phyloP scores from a whole-genome alignment of 2,888 invertebrate species.

The Macrophya annulata region DNA sequence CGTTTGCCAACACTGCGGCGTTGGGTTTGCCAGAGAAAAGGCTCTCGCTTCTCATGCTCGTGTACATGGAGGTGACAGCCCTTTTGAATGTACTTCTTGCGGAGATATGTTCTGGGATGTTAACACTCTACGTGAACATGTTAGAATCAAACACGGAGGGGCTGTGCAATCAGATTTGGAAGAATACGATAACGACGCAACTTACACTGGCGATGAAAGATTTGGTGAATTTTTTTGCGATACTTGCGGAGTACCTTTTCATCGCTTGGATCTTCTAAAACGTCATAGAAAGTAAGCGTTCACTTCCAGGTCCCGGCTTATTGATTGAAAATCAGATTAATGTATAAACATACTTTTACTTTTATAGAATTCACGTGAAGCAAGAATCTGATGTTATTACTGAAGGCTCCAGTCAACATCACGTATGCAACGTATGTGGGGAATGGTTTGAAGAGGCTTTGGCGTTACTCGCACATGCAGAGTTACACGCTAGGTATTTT shows the following conservation, averaged over 20 bases:
- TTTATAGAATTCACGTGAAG: conserved; percentile 75
- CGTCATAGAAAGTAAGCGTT: conserved; percentile 83
- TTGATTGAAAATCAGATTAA: neutral
- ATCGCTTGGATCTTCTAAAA: conserved; percentile 87
- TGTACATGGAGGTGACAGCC: conserved; percentile 90
- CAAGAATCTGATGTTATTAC: conserved; percentile 72
- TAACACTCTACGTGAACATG: conserved; percentile 83
- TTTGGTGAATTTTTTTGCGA: conserved; percentile 85
- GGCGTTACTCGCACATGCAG: conserved; percentile 90
- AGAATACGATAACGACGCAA: conserved; percentile 81
- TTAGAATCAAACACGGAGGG: conserved; percentile 82
- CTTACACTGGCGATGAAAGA: conserved; percentile 82
- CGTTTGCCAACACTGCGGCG: conserved; percentile 89
- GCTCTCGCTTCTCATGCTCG: conserved; percentile 89
- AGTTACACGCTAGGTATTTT: conserved; percentile 85
- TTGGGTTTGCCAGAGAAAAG: conserved; percentile 91
- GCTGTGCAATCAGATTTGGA: conserved; percentile 72
- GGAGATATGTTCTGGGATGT: conserved; percentile 92
- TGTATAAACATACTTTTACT: neutral
- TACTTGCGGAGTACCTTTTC: conserved; percentile 90
- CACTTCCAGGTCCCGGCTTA: neutral
- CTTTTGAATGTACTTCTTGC: conserved; percentile 90
- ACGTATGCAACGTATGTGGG: conserved; percentile 91
- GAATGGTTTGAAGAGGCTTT: conserved; percentile 89
- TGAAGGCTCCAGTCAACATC: conserved; percentile 77